Evolutionary conservation across 2,113 vertebrate genomes (phyloP).

Genomic region (Ceyx margarethae): DNA sequence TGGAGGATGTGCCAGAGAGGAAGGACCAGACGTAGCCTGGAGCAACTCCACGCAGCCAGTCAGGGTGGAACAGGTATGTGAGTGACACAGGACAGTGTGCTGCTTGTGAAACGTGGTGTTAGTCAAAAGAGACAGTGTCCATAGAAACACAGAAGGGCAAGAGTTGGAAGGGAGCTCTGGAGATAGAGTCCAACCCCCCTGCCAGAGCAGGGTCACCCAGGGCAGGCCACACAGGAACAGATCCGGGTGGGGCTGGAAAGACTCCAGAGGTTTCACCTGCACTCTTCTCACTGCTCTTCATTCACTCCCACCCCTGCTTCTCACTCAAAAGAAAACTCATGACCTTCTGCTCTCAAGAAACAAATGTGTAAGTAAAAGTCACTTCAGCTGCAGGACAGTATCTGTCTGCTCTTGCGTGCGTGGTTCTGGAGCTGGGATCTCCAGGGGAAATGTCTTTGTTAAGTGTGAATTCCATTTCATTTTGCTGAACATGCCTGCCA

Average conservation of each 20-base stretch:
- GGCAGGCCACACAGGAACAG: no score
- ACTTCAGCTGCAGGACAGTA: not conserved
- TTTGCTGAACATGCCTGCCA: not conserved
- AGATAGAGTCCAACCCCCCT: no score
- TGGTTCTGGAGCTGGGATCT: not conserved
- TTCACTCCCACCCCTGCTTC: not conserved
- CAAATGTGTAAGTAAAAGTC: not conserved
- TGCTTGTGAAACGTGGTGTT: not conserved
- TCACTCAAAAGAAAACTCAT: not conserved
- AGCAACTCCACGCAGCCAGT: accelerated
- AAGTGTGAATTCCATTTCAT: slow-evolving; percentile 10
- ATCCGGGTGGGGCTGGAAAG: no score
- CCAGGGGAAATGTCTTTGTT: slow-evolving; percentile 27
- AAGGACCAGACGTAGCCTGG: not conserved
- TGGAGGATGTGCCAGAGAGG: not conserved
- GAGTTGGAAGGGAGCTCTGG: no score
- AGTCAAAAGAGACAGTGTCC: not conserved
- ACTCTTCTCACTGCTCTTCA: not conserved
- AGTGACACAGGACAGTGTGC: accelerated
- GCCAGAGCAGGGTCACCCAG: no score
- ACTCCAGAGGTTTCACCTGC: not conserved
- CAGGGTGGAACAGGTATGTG: accelerated
- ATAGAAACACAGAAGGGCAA: no score
- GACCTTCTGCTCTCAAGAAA: not conserved
- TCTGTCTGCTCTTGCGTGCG: not conserved